A percentile compares a stretch with the other conserved stretches of the same genome.
Evolutionary conservation across 2,888 invertebrate species (phyloP).

Genomic region (Agonopterix alstromeriana): DNA sequence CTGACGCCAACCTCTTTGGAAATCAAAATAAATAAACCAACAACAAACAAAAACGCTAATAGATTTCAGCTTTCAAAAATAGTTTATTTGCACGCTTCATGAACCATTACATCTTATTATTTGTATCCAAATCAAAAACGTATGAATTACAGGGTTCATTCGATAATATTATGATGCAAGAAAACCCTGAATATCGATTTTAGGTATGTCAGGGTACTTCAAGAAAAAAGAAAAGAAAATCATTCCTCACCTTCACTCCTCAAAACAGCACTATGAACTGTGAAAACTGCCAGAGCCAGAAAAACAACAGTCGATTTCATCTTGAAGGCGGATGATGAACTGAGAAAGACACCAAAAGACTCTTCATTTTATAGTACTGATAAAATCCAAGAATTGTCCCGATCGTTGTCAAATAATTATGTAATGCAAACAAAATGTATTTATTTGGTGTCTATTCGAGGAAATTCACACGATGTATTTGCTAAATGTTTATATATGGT

Average conservation of each 20-base stretch:
- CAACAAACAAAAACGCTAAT: no score
- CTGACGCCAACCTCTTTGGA: no score
- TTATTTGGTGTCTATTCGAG: slow-evolving; percentile 17
- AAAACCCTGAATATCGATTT: no score
- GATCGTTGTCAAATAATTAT: slow-evolving; percentile 28
- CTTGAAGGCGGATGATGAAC: slow-evolving; percentile 25
- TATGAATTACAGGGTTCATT: neutral
- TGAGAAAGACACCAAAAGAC: neutral
- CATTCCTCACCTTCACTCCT: slow-evolving; percentile 16
- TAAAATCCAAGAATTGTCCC: slow-evolving; percentile 44
- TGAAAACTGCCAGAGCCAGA: slow-evolving; percentile 22
- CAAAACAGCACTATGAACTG: slow-evolving; percentile 28
- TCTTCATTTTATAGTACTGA: slow-evolving; percentile 38
- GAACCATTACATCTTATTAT: no score
- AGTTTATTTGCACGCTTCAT: no score
- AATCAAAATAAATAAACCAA: no score
- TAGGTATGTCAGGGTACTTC: no score
- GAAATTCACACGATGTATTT: slow-evolving; percentile 33
- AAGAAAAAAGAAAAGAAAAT: no score
- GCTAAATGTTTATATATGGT: slow-evolving; percentile 7
- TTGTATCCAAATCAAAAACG: neutral
- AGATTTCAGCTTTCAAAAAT: no score
- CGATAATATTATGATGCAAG: neutral
- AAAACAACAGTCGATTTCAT: slow-evolving; percentile 27
- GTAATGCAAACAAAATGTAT: slow-evolving; percentile 32